These are phyloP conservation scores for Leucophenga montana DNA, from an alignment of 2,888 invertebrate genomes.

Conservation along the genomic window DNA sequence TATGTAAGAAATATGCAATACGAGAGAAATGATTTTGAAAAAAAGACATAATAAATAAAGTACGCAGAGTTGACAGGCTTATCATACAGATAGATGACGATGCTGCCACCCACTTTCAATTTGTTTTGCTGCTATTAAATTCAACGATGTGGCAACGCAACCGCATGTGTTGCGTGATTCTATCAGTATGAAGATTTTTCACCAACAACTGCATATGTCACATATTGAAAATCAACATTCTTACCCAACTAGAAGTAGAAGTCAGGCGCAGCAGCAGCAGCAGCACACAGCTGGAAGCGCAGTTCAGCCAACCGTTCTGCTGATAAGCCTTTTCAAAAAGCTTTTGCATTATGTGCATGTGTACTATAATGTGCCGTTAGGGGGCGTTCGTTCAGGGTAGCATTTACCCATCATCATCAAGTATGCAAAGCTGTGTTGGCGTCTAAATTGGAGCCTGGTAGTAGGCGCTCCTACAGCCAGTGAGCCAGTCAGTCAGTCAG, in stretches of 20 bases:
- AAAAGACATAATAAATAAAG: too few species aligned
- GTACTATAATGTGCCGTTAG: neutral
- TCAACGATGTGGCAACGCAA: neutral
- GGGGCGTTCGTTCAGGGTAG: slow-evolving; percentile 16
- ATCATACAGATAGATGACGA: too few species aligned
- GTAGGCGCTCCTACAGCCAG: too few species aligned
- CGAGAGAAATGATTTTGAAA: neutral
- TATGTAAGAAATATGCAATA: neutral
- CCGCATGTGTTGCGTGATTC: neutral
- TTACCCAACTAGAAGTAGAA: neutral
- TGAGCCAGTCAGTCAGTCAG: too few species aligned
- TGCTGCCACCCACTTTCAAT: neutral
- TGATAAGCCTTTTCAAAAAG: slow-evolving; percentile 19
- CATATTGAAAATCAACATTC: slow-evolving; percentile 52
- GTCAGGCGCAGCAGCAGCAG: too few species aligned
- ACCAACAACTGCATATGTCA: slow-evolving; percentile 52
- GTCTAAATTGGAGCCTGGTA: too few species aligned
- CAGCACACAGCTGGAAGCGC: neutral
- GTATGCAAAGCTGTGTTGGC: too few species aligned
- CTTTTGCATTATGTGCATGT: neutral
- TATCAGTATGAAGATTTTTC: neutral
- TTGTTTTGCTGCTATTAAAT: neutral
- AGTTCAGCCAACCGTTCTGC: neutral
- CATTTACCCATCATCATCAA: neutral
- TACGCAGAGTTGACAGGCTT: too few species aligned